Conservation (phyloP, 2,113 vertebrate genomes). For the Vulpes lagopus region DNA sequence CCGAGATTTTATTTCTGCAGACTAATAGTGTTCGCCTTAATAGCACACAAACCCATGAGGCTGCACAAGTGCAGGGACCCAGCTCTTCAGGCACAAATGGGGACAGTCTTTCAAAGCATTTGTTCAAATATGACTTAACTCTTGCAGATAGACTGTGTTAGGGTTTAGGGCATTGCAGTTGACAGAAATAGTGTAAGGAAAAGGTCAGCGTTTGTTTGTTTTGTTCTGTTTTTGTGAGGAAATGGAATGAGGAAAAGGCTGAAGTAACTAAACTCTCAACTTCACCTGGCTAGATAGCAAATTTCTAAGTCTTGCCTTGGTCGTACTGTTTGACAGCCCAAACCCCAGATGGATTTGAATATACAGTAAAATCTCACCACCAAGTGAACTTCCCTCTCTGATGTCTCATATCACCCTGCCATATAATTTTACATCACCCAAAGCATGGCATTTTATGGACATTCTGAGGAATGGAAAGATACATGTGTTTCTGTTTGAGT, state of each 20-base stretch:
- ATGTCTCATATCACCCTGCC: not conserved
- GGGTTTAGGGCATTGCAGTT: not conserved
- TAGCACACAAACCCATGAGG: not conserved
- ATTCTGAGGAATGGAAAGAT: constrained; percentile 47
- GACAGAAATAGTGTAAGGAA: not conserved
- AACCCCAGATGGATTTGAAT: accelerated
- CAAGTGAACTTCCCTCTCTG: not conserved
- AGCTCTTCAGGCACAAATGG: not conserved
- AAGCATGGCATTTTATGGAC: not conserved
- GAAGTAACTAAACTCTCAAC: not conserved
- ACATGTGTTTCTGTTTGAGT: not conserved
- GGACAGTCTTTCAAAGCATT: not conserved
- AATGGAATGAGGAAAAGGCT: not conserved
- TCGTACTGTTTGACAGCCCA: not conserved
- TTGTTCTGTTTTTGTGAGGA: not conserved
- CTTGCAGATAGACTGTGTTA: not conserved
- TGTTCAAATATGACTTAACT: not conserved
- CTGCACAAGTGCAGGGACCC: not conserved
- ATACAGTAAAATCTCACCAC: constrained; percentile 34
- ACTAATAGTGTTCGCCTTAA: not conserved
- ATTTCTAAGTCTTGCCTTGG: not conserved
- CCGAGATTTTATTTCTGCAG: not conserved
- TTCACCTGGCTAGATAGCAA: not conserved
- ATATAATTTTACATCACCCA: constrained; percentile 49
- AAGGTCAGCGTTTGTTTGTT: not conserved